A percentile compares a stretch with the other conserved stretches of the same genome.
These are phyloP conservation scores for Pluvialis apricaria DNA, from an alignment of 2,113 vertebrate species.

Conservation along the genomic window DNA sequence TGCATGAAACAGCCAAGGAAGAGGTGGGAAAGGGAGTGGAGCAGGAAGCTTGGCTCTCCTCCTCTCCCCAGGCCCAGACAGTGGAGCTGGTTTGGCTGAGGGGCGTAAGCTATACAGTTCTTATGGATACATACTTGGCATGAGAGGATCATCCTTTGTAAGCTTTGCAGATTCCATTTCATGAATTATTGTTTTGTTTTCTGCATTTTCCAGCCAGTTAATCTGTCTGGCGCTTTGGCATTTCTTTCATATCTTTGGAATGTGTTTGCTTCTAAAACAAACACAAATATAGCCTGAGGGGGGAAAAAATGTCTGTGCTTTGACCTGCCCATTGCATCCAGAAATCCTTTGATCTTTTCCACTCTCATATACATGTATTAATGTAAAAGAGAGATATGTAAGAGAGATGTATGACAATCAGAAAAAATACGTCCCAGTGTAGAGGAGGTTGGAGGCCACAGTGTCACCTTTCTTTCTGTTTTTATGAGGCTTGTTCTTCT, in stretches of 20 bases:
- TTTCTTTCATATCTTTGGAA: conserved; percentile 36
- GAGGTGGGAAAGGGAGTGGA: background rate
- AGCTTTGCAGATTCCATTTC: background rate
- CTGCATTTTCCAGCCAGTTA: background rate
- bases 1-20: background rate
- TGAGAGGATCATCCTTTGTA: background rate
- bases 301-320: background rate
- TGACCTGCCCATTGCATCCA: background rate
- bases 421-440: background rate
- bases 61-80: background rate
- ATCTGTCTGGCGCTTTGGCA: background rate
- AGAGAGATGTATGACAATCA: background rate
- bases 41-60: background rate
- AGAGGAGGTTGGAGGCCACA: background rate
- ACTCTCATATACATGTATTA: background rate
- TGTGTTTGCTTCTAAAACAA: background rate
- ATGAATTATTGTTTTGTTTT: conserved; percentile 1
- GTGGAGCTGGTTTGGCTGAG: background rate
- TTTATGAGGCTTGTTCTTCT: background rate
- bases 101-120: background rate
- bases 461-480: background rate
- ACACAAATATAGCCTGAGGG: background rate
- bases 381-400: background rate
- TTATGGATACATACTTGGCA: background rate
- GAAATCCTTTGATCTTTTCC: background rate